Evolutionary conservation across 92 coral and sea anemone species (phyloP), one percentile per base, ranked within the genome.

Genomic region (Epizoanthus illoricatus): DNA sequence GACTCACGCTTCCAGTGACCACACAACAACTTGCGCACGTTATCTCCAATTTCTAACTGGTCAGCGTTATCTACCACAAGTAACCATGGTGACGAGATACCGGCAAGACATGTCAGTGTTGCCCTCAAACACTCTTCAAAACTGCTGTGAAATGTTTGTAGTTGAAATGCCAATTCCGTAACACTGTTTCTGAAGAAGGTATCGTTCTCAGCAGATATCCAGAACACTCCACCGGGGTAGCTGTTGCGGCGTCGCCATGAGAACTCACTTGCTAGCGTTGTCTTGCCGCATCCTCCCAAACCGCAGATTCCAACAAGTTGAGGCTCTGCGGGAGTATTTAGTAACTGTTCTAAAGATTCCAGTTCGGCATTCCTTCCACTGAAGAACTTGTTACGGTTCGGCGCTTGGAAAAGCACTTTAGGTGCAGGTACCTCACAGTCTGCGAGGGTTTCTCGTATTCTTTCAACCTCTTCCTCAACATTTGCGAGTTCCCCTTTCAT

Each of bases 241-340:
- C 64, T 16, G 24, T 80, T 61, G 47, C 80, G 54, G 41, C 56
- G 18, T 58, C 73, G 79, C 83, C 86, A 80, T 4, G 87, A 49
- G 62, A 81, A 86, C 58, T 89, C 90, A 9, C 83, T 58, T 24
- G 89, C 92, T 42, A 89, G 89, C 18, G 84, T 74, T 58, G 92
- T 86, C 67, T 89, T 89, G 13, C 92, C 92, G 59, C 81, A 81
- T 39, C 90, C 92, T 19, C 90, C 90, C 18, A 87, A 76, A 8
- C 90, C 90, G 39, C 90, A 83, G 43, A 84, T 76, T 12, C 88
- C 88, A 10, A 57, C 64, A 11, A 74, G 24, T 36, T 28, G 45
- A 56, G 57, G 65, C 65, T 36, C 21, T 24, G 0, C 65, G 43
- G 24, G 18, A 7, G 21, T 49, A 15, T 19, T 64, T n/a, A 85